phyloP scores from a whole-genome alignment of 2,888 invertebrate species.

The Reticulitermes lucifugus region DNA sequence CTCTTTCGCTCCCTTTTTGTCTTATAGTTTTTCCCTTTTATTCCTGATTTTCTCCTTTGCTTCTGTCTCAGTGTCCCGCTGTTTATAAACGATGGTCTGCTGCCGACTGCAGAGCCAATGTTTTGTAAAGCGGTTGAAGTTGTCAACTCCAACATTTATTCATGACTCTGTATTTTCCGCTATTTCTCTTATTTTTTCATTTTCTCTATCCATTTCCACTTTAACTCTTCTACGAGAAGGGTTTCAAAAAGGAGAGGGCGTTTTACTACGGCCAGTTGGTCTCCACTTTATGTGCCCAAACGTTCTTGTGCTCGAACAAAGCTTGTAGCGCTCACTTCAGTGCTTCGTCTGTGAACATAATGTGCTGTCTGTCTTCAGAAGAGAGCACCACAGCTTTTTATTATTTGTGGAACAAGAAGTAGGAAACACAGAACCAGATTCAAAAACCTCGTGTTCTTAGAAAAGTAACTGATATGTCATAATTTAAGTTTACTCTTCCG shows the following conservation, averaged over 20 bases:
- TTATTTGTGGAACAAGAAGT: too few species aligned
- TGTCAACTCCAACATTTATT: slow-evolving; percentile 32
- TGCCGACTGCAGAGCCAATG: slow-evolving; percentile 37
- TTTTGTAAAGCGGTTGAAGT: slow-evolving; percentile 32
- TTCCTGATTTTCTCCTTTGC: not conserved
- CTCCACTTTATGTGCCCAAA: not conserved
- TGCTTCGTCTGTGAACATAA: too few species aligned
- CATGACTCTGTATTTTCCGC: slow-evolving; percentile 3
- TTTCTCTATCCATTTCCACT: not conserved
- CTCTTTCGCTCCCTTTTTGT: not conserved
- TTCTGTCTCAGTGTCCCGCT: slow-evolving; percentile 3
- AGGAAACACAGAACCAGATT: too few species aligned
- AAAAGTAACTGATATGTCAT: too few species aligned
- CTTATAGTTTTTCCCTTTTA: not conserved
- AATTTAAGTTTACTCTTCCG: too few species aligned
- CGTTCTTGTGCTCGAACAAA: not conserved
- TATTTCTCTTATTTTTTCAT: not conserved
- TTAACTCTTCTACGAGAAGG: not conserved
- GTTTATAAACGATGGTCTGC: slow-evolving; percentile 32
- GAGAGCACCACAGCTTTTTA: too few species aligned
- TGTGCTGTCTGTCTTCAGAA: too few species aligned
- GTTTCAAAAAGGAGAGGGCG: not conserved
- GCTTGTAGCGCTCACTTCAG: too few species aligned
- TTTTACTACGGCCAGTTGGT: slow-evolving; percentile 21
- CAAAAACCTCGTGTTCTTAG: too few species aligned